Conservation (phyloP, 2,888 invertebrate species). For the Catocala nupta region DNA sequence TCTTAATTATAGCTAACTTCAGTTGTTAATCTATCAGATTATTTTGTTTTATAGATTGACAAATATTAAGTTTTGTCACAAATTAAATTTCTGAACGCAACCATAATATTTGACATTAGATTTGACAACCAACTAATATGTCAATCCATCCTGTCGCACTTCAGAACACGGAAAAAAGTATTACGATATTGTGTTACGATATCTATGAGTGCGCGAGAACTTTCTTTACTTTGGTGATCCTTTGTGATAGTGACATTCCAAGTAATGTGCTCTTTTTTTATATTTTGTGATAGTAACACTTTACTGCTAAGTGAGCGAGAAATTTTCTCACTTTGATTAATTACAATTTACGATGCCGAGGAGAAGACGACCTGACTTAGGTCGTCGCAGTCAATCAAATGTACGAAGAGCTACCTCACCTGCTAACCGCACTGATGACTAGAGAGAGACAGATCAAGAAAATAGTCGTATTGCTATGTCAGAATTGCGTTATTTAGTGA, state of each 20-base stretch:
- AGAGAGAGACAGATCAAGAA: slow-evolving; percentile 39
- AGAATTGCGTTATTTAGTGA: slow-evolving; percentile 42
- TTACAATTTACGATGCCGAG: slow-evolving; percentile 39
- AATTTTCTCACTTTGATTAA: no score
- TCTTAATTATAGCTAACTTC: slow-evolving; percentile 6
- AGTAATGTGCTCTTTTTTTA: no score
- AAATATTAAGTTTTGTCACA: slow-evolving; percentile 11
- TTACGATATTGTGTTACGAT: no score
- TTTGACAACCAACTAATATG: not conserved
- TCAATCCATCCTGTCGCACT: not conserved
- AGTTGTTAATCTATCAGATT: slow-evolving; percentile 7
- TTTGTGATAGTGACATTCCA: no score
- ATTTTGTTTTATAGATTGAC: no score
- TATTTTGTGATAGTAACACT: no score
- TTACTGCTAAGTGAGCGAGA: no score
- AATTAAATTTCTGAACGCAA: slow-evolving; percentile 13
- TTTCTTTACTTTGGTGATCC: no score
- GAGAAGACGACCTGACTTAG: slow-evolving; percentile 53
- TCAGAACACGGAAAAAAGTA: no score
- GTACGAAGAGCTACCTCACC: slow-evolving; percentile 54
- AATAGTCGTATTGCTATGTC: slow-evolving; percentile 38
- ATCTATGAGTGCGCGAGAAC: no score
- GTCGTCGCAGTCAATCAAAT: slow-evolving; percentile 55
- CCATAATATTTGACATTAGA: slow-evolving; percentile 18
- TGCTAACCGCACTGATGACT: slow-evolving; percentile 55